Conservation (phyloP, 1,140 invertebrate genomes). For the Leptinotarsa lineolata region DNA sequence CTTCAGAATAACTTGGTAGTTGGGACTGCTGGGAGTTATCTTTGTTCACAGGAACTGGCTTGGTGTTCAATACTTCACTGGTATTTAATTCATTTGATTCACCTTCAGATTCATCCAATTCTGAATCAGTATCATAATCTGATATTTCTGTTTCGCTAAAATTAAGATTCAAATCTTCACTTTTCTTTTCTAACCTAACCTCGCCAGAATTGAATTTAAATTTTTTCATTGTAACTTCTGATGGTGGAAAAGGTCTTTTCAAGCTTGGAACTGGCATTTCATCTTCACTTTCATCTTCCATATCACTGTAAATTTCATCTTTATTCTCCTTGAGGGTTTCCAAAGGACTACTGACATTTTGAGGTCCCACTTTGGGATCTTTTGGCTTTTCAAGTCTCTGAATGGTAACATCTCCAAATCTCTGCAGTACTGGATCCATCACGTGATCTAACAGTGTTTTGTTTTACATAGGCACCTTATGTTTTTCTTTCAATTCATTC, state of each 20-base stretch:
- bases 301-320: slow-evolving; percentile 35
- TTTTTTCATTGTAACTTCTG: slow-evolving; percentile 42
- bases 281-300: slow-evolving; percentile 42
- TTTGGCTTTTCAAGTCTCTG: slow-evolving; percentile 53
- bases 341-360: slow-evolving; percentile 32
- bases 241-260: slow-evolving; percentile 38
- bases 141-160: slow-evolving; percentile 50
- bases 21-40: not conserved
- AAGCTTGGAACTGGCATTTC: slow-evolving; percentile 33
- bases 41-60: not conserved
- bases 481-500: not conserved
- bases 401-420: slow-evolving; percentile 54
- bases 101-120: slow-evolving; percentile 49
- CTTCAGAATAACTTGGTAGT: slow-evolving; percentile 28
- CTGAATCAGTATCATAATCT: slow-evolving; percentile 50
- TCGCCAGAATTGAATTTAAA: slow-evolving; percentile 36
- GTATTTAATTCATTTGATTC: slow-evolving; percentile 37
- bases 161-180: slow-evolving; percentile 30
- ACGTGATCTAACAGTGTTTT: slow-evolving; percentile 21
- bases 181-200: slow-evolving; percentile 34
- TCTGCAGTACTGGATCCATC: slow-evolving; percentile 54
- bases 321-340: slow-evolving; percentile 40
- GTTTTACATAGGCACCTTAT: slow-evolving; percentile 10
- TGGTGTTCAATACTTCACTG: slow-evolving; percentile 8
- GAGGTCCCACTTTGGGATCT: slow-evolving; percentile 43